Evolutionary conservation across 2,797 vertebrate genomes (phyloP).

Genomic region (Mastacembelus armatus): DNA sequence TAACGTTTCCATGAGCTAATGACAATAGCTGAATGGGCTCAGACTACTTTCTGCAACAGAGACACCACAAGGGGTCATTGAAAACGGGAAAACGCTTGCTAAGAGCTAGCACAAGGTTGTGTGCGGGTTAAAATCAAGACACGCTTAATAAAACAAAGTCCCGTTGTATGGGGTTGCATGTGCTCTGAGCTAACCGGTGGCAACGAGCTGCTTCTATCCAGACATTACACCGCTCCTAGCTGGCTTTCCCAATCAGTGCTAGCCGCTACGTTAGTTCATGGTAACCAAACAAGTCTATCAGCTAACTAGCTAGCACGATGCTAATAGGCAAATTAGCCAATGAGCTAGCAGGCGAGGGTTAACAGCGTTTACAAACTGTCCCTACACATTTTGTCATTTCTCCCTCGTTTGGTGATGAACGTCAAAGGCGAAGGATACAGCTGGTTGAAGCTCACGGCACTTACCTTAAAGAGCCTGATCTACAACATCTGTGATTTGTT

Average conservation of each 20-base stretch:
- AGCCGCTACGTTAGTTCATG: conserved; percentile 63
- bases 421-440: conserved; percentile 52
- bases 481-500: conserved; percentile 94
- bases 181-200: conserved; percentile 56
- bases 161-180: conserved; percentile 16
- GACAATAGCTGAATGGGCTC: conserved; percentile 77
- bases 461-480: conserved; percentile 89
- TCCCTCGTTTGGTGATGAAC: conserved; percentile 33
- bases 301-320: conserved; percentile 75
- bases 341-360: conserved; percentile 68
- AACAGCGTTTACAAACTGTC: conserved; percentile 63
- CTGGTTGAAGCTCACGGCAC: conserved; percentile 73
- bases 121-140: neutral
- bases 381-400: conserved; percentile 41
- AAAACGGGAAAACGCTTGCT: conserved; percentile 17
- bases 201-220: conserved; percentile 60
- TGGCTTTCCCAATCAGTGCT: conserved; percentile 77
- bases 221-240: conserved; percentile 64
- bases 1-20: conserved; percentile 75
- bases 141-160: neutral
- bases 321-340: conserved; percentile 78
- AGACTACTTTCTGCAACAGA: conserved; percentile 67
- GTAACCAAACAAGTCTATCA: conserved; percentile 68
- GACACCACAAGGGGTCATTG: conserved; percentile 13
- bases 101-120: neutral